phyloP scores from a whole-genome alignment of 2,113 vertebrate genomes.

The Pangasianodon gigas region DNA sequence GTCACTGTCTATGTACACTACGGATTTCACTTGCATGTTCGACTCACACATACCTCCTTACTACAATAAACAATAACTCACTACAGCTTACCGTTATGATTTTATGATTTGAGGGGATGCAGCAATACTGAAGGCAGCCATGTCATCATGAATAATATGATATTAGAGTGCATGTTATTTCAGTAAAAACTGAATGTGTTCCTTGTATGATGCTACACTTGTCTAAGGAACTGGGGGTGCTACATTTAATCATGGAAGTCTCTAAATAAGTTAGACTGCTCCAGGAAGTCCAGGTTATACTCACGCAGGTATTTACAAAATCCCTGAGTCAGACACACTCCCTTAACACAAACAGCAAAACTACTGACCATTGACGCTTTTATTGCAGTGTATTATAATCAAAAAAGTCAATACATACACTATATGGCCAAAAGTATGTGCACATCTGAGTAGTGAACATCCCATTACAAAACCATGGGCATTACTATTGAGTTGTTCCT shows the following conservation, averaged over 20 bases:
- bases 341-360: background rate
- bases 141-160: background rate
- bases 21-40: slow-evolving; percentile 33
- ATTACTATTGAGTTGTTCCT: background rate
- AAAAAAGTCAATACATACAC: background rate
- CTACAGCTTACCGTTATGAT: background rate
- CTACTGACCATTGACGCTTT: background rate
- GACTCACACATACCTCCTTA: slow-evolving; percentile 31
- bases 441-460: background rate
- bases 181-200: slow-evolving; percentile 8
- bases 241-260: slow-evolving; percentile 33
- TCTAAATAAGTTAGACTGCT: slow-evolving; percentile 49
- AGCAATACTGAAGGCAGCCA: background rate
- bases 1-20: slow-evolving; percentile 24
- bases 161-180: slow-evolving; percentile 9
- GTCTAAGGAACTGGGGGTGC: slow-evolving; percentile 12
- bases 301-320: slow-evolving; percentile 25
- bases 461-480: background rate
- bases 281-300: slow-evolving; percentile 10
- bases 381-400: background rate
- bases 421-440: background rate
- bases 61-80: slow-evolving; percentile 8
- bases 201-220: slow-evolving; percentile 33
- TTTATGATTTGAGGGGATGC: background rate
- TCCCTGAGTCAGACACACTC: slow-evolving; percentile 41